phyloP scores from a whole-genome alignment of 2,888 invertebrate genomes.

The Sphecodes monilicornis region DNA sequence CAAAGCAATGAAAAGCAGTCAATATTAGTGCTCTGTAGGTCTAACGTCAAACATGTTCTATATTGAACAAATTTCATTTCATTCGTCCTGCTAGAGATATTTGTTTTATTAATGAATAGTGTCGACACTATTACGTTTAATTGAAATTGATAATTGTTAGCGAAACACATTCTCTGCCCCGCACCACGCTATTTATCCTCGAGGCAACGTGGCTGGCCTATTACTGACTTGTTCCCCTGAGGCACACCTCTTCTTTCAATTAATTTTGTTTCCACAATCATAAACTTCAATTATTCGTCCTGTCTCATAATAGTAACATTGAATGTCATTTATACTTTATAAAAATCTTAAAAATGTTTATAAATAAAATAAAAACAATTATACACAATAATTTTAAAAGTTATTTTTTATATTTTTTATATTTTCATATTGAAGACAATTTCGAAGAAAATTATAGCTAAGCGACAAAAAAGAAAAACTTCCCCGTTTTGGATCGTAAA shows the following conservation, averaged over 20 bases:
- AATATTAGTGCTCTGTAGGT: no score
- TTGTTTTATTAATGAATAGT: neutral
- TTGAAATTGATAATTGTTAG: neutral
- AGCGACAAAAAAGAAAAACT: neutral
- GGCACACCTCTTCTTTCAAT: neutral
- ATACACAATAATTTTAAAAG: neutral
- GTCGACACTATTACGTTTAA: neutral
- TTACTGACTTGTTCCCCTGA: neutral
- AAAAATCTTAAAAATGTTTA: neutral
- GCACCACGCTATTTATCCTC: neutral
- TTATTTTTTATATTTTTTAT: no score
- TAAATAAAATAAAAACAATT: neutral
- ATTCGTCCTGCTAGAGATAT: neutral
- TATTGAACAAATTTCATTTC: neutral
- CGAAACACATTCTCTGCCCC: neutral
- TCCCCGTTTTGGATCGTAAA: neutral
- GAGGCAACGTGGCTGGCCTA: neutral
- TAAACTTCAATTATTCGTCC: neutral
- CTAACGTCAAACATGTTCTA: neutral
- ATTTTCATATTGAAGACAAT: neutral
- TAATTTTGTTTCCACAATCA: neutral
- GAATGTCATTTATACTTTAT: neutral
- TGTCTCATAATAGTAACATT: neutral
- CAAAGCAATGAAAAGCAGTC: no score
- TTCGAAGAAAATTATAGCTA: neutral